Evolutionary conservation across 1,140 invertebrate genomes (phyloP).

Genomic region (Apocrypta bakeri): DNA sequence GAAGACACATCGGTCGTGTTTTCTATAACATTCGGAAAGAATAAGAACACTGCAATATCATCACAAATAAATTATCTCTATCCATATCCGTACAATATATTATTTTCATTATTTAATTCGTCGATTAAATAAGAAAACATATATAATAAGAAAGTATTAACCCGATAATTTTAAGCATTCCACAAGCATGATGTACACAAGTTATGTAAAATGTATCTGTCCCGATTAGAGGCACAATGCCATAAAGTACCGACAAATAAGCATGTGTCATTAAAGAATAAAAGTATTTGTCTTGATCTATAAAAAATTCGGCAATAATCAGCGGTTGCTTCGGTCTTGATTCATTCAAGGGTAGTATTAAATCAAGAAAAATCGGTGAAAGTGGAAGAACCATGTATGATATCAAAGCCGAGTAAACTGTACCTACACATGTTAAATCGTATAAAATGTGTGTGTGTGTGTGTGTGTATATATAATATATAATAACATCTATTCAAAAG

Average conservation of each 20-base stretch:
- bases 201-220: slow-evolving; percentile 16
- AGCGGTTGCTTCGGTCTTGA: slow-evolving; percentile 41
- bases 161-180: slow-evolving; percentile 49
- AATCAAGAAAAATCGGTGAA: slow-evolving; percentile 45
- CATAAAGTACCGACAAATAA: slow-evolving; percentile 5
- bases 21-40: too few relatives aligned
- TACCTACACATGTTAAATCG: not conserved
- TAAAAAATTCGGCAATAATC: slow-evolving; percentile 37
- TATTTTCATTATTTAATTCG: not conserved
- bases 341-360: slow-evolving; percentile 44
- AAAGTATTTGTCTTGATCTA: slow-evolving; percentile 51
- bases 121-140: not conserved
- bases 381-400: slow-evolving; percentile 37
- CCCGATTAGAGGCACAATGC: slow-evolving; percentile 12
- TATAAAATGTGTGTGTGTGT: too few relatives aligned
- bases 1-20: too few relatives aligned
- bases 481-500: too few relatives aligned
- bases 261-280: slow-evolving; percentile 37
- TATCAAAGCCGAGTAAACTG: not conserved
- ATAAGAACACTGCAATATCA: too few relatives aligned
- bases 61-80: too few relatives aligned
- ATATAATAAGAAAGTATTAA: slow-evolving; percentile 14
- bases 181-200: slow-evolving; percentile 25
- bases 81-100: too few relatives aligned
- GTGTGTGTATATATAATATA: too few relatives aligned